Base-by-base conservation (phyloP, 2,888 invertebrate genomes). In the Nudaria mundana region DNA sequence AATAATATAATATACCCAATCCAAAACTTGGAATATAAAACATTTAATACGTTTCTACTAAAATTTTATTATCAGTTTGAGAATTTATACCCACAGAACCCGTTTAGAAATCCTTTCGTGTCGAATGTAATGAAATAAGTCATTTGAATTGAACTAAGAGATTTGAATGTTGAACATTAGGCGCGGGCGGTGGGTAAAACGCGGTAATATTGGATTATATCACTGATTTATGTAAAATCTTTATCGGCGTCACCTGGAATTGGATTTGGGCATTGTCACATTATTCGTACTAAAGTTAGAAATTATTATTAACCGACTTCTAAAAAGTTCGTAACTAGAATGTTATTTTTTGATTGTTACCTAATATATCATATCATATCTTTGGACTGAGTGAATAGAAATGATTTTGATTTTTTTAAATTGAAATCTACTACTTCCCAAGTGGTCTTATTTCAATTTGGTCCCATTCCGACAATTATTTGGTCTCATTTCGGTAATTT, bases 141-240 rank as follows among this genome's bases (percentile, higher is more conserved):
- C 86, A 86, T 85, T 87, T 84, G 81, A 86, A 87, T 86, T 79
- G 86, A 77, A 81, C 82, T 85, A n/a, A 84, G 82, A 82, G 78
- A 74, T 76, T 83, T 78, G 76, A 84, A 80, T 80, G 79, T 79
- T 53, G 77, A 71, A 81, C 84, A 86, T 87, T 86, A 84, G 79
- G 74, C 66, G 68, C n/a, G 57, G 56, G 66, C 63, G 71, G 68
- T 66, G 68, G 71, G 71, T 77, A 79, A 81, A 81, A 76, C 72
- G 75, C 66, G 71, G 75, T 82, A 80, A 81, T 86, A 87, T 86
- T 79, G 84, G 85, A 87, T 86, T 85, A 85, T 81, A 76, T 76
- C 76, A 66, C 76, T 86, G 87, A 87, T 87, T 87, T 87, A 87
- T 87, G 86, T 79, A 76, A 78, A 83, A 84, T 85, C 85, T 85